Percentiles rank a stretch among this genome's conserved stretches.
Conservation (phyloP, 2,888 invertebrate species). For the Leucophenga maculata region DNA sequence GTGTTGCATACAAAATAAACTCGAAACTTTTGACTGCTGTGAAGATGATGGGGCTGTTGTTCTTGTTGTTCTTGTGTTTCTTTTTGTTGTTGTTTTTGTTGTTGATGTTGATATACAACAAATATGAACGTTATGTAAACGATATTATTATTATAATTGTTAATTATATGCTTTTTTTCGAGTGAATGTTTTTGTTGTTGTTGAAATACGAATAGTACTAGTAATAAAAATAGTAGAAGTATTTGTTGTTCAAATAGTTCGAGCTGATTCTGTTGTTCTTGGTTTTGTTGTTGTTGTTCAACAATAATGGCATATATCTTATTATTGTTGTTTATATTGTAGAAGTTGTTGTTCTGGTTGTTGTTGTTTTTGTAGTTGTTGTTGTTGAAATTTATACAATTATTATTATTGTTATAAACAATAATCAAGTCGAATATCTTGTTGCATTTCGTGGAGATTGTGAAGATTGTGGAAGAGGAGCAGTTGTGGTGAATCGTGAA, state of each 20-base stretch:
- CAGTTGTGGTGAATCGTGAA: conserved; percentile 61
- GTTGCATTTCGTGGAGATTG: conserved; percentile 43
- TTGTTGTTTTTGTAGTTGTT: conserved; percentile 21
- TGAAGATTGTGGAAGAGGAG: conserved; percentile 52
- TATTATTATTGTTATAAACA: conserved; percentile 6
- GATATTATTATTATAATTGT: conserved; percentile 28
- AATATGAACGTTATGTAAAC: too few species aligned
- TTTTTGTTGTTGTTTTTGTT: conserved; percentile 34
- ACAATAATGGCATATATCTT: too few species aligned
- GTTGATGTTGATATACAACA: conserved; percentile 46
- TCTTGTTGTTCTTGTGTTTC: conserved; percentile 23
- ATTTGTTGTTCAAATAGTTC: conserved; percentile 43
- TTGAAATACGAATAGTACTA: neutral
- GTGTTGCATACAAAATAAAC: too few species aligned
- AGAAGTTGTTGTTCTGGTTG: conserved; percentile 61
- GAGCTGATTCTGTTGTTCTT: neutral
- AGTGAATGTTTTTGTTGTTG: neutral
- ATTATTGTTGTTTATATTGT: conserved; percentile 39
- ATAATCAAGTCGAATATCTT: conserved; percentile 25
- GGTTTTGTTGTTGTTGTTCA: neutral
- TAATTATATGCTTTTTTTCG: conserved; percentile 14
- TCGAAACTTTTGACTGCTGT: too few species aligned
- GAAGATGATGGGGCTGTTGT: conserved; percentile 22
- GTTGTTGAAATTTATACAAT: conserved; percentile 15
- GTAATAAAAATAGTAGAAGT: conserved; percentile 49